phyloP scores from a whole-genome alignment of 2,113 vertebrate genomes.

The Corythornis madagascariensis region DNA sequence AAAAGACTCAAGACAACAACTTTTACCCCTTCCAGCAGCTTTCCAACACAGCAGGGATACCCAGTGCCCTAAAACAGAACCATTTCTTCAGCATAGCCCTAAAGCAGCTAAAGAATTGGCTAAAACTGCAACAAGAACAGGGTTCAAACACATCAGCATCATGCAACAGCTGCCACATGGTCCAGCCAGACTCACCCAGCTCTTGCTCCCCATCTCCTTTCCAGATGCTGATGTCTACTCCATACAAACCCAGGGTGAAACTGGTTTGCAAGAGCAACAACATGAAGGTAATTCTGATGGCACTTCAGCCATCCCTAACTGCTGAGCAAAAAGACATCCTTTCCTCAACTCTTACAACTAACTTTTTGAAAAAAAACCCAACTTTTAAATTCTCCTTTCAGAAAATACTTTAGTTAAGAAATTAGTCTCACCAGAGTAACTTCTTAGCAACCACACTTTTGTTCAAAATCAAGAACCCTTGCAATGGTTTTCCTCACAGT shows the following conservation, averaged over 20 bases:
- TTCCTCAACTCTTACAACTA: neutral
- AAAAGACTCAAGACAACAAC: neutral
- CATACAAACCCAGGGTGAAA: neutral
- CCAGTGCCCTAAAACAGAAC: neutral
- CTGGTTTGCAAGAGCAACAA: neutral
- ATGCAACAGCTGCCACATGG: neutral
- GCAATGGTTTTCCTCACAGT: neutral
- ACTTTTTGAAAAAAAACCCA: neutral
- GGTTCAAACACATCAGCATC: slow-evolving; percentile 9
- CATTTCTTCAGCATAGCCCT: neutral
- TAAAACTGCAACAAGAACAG: neutral
- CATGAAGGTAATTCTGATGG: neutral
- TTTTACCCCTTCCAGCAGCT: neutral
- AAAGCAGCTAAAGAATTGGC: neutral
- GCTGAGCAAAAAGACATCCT: neutral
- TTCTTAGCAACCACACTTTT: neutral
- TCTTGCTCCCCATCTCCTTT: neutral
- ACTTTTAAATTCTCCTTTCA: neutral
- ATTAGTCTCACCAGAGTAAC: neutral
- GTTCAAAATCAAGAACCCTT: neutral
- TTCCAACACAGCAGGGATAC: neutral
- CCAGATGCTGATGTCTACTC: neutral
- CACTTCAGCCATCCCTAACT: neutral
- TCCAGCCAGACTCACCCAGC: neutral
- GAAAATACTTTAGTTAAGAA: neutral